Percentiles rank a stretch among this genome's conserved stretches.
These are phyloP conservation scores for Zosterops japonicus DNA, from an alignment of 2,113 vertebrate genomes.

Conservation along the genomic window DNA sequence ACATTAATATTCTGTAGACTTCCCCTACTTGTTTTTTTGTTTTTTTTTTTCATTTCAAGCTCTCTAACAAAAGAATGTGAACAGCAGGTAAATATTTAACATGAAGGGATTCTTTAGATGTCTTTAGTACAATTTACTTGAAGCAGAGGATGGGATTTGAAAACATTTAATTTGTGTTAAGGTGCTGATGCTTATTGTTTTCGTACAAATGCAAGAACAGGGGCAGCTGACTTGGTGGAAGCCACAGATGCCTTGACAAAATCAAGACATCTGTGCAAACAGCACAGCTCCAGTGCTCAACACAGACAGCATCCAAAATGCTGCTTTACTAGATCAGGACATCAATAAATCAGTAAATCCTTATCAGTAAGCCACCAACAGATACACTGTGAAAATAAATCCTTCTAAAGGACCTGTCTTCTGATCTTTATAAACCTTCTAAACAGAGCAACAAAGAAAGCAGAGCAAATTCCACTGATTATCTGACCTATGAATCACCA, in stretches of 20 bases:
- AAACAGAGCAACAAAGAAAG: background rate
- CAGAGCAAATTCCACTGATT: background rate
- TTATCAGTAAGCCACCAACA: background rate
- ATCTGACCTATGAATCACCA: background rate
- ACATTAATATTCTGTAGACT: background rate
- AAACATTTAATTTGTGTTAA: background rate
- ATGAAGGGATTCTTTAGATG: background rate
- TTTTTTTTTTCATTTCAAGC: background rate
- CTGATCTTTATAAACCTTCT: background rate
- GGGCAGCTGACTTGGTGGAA: background rate
- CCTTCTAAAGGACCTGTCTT: background rate
- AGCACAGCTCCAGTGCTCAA: background rate
- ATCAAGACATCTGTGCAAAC: background rate
- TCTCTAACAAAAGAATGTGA: background rate
- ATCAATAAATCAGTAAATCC: background rate
- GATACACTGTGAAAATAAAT: background rate
- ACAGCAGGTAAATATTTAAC: conserved; percentile 35
- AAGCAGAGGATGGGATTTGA: background rate
- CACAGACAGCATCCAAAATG: background rate
- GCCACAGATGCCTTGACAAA: background rate
- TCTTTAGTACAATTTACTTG: background rate
- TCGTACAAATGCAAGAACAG: background rate
- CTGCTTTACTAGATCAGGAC: background rate
- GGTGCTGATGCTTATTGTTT: background rate
- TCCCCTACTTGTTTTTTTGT: background rate